Conservation (phyloP, 2,797 vertebrate species). For the Delichon dasypus region DNA sequence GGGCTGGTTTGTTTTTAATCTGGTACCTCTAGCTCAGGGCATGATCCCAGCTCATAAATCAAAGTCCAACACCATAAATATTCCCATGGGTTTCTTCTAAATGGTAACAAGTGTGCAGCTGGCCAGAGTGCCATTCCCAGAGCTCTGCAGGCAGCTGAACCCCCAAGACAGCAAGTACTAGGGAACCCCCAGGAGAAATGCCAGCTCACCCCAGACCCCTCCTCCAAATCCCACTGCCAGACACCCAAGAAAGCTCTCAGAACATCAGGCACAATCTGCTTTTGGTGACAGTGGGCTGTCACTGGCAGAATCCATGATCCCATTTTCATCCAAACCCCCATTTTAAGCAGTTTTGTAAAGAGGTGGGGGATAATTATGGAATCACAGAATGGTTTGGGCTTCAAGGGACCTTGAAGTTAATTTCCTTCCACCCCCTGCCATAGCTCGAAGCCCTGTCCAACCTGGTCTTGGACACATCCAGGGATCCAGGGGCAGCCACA, state of each 20-base stretch:
- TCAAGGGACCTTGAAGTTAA: neutral
- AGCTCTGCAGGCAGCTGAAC: neutral
- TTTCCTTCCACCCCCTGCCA: neutral
- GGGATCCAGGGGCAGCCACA: neutral
- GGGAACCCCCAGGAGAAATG: neutral
- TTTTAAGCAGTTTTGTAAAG: neutral
- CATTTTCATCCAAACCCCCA: neutral
- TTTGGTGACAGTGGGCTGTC: rapidly evolving
- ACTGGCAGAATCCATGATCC: neutral
- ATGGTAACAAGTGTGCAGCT: neutral
- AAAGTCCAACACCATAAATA: neutral
- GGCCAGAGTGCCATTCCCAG: neutral
- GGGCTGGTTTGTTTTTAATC: neutral
- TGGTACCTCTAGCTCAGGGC: neutral
- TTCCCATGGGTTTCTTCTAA: neutral
- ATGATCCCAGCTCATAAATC: neutral
- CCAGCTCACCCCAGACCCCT: neutral
- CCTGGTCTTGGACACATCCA: neutral
- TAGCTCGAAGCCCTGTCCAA: rapidly evolving
- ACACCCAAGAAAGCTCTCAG: neutral
- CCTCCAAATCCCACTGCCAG: neutral
- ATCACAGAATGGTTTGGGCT: neutral
- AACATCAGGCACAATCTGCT: neutral
- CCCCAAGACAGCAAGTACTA: rapidly evolving
- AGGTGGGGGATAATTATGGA: neutral